Conservation (phyloP, 2,113 vertebrate genomes). For the Sialia sialis region DNA sequence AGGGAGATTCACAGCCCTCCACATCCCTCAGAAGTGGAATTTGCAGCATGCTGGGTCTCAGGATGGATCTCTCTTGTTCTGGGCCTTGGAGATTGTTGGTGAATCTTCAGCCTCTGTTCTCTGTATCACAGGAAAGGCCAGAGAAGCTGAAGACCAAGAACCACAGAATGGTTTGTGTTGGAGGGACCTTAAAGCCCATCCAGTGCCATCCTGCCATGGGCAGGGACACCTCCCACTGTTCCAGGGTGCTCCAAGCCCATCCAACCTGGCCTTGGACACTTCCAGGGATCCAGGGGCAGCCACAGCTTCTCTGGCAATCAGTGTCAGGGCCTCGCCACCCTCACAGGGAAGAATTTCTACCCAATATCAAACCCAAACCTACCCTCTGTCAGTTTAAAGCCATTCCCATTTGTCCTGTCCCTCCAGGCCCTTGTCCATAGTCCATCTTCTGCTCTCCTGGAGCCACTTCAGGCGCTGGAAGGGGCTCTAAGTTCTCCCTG, state of each 20-base stretch:
- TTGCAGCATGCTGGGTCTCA: neutral
- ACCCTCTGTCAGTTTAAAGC: neutral
- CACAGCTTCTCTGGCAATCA: neutral
- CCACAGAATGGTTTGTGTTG: neutral
- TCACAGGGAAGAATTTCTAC: neutral
- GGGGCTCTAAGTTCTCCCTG: neutral
- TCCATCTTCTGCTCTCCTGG: neutral
- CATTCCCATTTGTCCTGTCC: neutral
- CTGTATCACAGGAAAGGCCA: accelerated
- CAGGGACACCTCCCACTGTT: neutral
- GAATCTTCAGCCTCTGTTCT: neutral
- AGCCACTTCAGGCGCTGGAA: neutral
- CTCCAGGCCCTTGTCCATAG: neutral
- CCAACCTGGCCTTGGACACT: accelerated
- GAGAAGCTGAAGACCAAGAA: neutral
- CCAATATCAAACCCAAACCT: neutral
- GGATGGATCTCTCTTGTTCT: neutral
- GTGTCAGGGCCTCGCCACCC: accelerated
- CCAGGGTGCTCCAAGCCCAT: accelerated
- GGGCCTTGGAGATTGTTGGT: neutral
- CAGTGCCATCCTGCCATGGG: accelerated
- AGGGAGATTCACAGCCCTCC: neutral
- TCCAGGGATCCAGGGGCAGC: neutral
- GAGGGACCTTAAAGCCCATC: neutral
- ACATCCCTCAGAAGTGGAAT: neutral